phyloP scores from a whole-genome alignment of 2,113 vertebrate genomes.

The Mobula hypostoma region DNA sequence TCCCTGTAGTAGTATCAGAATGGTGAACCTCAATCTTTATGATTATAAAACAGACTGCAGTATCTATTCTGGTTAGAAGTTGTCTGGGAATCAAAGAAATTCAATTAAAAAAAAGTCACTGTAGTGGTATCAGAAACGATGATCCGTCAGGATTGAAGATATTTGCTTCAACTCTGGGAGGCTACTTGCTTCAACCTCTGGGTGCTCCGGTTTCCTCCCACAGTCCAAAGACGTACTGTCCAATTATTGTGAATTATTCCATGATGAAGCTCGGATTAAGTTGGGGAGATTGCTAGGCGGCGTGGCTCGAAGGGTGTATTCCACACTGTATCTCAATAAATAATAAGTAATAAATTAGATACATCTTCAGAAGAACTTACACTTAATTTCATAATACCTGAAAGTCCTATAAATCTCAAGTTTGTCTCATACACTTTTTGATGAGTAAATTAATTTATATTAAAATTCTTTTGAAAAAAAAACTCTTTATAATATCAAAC shows the following conservation, averaged over 20 bases:
- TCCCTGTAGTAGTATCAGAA: background rate
- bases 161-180: too few species aligned
- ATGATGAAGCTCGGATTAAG: too few species aligned
- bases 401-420: background rate
- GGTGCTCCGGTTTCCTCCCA: too few species aligned
- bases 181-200: too few species aligned
- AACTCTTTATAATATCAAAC: background rate
- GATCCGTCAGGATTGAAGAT: too few species aligned
- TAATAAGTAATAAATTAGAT: too few species aligned
- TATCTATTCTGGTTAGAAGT: background rate
- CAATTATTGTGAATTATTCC: too few species aligned
- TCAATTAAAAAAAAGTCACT: background rate
- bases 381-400: background rate
- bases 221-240: too few species aligned
- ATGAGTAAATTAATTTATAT: background rate
- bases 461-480: background rate
- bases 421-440: background rate
- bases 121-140: background rate
- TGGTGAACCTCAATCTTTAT: background rate
- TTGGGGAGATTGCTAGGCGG: too few species aligned
- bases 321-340: too few species aligned
- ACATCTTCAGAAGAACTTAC: background rate
- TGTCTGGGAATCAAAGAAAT: background rate
- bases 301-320: too few species aligned
- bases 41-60: background rate